A percentile compares a stretch with the other conserved stretches of the same genome.
Evolutionary conservation across 2,797 vertebrate genomes (phyloP).

Genomic region (Holocentrus rufus): DNA sequence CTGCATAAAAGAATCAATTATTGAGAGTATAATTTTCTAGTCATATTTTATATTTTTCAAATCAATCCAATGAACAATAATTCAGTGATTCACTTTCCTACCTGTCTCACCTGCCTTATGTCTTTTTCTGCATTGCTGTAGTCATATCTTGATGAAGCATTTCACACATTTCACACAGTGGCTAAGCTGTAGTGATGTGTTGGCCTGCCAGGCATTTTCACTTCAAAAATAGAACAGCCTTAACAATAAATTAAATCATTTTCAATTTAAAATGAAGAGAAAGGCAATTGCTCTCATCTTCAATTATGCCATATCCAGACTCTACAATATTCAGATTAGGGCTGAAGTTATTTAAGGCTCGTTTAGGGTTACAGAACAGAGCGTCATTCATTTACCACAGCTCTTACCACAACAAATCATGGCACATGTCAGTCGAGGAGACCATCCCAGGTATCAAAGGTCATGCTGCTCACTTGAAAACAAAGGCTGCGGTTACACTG

Average conservation of each 20-base stretch:
- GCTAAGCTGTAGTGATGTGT: no score
- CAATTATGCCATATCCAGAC: no score
- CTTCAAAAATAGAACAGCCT: background rate
- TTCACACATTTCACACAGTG: background rate
- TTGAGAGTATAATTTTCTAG: no score
- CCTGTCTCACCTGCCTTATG: no score
- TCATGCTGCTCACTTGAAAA: conserved; percentile 23
- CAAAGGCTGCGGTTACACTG: conserved; percentile 13
- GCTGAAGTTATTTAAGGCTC: conserved; percentile 12
- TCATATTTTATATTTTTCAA: no score
- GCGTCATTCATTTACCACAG: conserved; percentile 16
- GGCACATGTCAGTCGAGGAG: conserved; percentile 32
- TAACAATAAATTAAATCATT: background rate
- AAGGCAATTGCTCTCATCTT: no score
- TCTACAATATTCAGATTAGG: background rate
- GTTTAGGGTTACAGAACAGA: conserved; percentile 13
- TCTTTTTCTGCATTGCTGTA: background rate
- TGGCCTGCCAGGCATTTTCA: background rate
- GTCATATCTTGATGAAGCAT: background rate
- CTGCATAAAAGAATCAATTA: no score
- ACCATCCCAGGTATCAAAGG: conserved; percentile 48
- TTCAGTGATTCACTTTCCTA: no score
- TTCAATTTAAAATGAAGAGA: background rate
- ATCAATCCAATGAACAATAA: no score
- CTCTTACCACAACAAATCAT: conserved; percentile 24